These are phyloP conservation scores for Yoshiicerus persimilis DNA, from an alignment of 1,140 invertebrate genomes.

Conservation along the genomic window DNA sequence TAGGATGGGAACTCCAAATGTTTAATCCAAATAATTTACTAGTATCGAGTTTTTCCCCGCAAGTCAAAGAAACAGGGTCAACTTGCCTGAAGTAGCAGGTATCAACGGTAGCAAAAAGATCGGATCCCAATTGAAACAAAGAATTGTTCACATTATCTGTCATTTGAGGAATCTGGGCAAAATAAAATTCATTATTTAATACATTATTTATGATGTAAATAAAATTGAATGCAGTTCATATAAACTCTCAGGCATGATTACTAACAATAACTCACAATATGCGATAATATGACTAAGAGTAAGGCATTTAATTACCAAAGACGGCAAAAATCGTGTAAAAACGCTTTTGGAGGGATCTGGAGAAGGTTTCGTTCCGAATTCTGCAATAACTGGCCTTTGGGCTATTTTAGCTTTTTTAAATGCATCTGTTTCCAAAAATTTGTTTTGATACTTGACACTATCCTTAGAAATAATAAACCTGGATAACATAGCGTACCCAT, in stretches of 20 bases:
- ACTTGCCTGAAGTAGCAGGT: constrained; percentile 35
- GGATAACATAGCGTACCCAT: constrained; percentile 47
- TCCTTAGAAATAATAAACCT: constrained; percentile 47
- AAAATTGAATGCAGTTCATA: no score
- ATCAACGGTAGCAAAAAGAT: constrained; percentile 52
- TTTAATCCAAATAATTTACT: constrained; percentile 38
- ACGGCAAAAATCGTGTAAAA: constrained; percentile 52
- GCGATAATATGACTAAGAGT: no score
- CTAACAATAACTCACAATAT: not conserved
- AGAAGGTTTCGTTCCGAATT: constrained; percentile 56
- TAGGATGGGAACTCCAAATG: constrained; percentile 13
- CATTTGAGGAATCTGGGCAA: constrained; percentile 52
- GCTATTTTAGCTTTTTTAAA: constrained; percentile 53
- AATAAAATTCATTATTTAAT: not conserved
- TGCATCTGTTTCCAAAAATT: constrained; percentile 54
- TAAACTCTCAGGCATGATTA: no score
- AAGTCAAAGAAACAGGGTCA: constrained; percentile 13
- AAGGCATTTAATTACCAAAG: constrained; percentile 46
- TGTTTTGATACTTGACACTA: constrained; percentile 51
- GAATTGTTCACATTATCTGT: constrained; percentile 56
- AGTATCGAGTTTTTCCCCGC: constrained; percentile 35
- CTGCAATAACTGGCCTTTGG: constrained; percentile 53
- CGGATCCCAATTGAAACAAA: constrained; percentile 53
- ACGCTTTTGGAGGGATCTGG: constrained; percentile 55
- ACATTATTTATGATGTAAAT: no score